A percentile compares a stretch with the other conserved stretches of the same genome.
These are phyloP conservation scores for Scyliorhinus canicula DNA, from an alignment of 2,797 vertebrate genomes.

Conservation along the genomic window DNA sequence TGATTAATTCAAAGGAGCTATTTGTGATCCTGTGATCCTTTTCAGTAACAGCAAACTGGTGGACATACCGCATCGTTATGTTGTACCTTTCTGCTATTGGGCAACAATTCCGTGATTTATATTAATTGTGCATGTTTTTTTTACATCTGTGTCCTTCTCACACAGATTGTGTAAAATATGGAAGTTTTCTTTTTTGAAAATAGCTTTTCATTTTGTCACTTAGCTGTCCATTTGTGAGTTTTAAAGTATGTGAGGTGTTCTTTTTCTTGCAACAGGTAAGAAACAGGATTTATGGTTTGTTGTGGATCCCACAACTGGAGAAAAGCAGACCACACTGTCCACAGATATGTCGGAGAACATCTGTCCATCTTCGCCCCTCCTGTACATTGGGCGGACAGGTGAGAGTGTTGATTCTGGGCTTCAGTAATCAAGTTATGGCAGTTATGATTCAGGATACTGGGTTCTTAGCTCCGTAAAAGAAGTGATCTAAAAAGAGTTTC, in stretches of 20 bases:
- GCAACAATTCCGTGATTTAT: neutral
- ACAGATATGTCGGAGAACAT: conserved; percentile 76
- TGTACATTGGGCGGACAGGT: conserved; percentile 94
- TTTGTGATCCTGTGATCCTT: neutral
- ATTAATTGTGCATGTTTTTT: neutral
- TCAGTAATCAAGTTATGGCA: neutral
- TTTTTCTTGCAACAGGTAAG: conserved; percentile 63
- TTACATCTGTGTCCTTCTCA: neutral
- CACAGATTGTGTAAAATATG: neutral
- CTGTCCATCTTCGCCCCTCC: conserved; percentile 71
- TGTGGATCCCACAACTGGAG: conserved; percentile 86
- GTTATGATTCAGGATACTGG: neutral
- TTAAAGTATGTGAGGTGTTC: neutral
- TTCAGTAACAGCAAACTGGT: neutral
- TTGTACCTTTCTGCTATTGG: neutral
- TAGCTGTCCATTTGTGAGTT: neutral
- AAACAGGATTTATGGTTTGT: conserved; percentile 93
- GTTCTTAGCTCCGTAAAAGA: neutral
- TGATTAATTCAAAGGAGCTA: neutral
- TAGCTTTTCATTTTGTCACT: neutral
- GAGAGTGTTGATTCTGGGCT: neutral
- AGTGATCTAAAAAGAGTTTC: neutral
- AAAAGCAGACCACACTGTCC: conserved; percentile 83
- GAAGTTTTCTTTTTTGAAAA: neutral
- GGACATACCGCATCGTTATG: neutral